Percentiles rank a stretch among this genome's conserved stretches.
These are phyloP conservation scores for Esperia sulphurella DNA, from an alignment of 2,888 invertebrate genomes.

Conservation along the genomic window DNA sequence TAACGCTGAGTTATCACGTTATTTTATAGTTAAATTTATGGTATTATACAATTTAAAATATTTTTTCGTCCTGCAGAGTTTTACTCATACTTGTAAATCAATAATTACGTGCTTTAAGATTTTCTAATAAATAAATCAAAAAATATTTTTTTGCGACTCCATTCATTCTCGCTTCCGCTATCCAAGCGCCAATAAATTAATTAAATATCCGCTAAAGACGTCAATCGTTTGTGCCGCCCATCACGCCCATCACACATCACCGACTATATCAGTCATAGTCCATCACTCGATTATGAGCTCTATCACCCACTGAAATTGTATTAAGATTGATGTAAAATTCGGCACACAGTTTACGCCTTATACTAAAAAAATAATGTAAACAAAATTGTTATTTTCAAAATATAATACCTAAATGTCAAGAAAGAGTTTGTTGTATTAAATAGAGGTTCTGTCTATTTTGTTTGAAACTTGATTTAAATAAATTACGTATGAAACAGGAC, in stretches of 20 bases:
- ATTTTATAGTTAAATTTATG: too few species aligned
- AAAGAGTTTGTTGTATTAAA: too few species aligned
- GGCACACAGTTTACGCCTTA: conserved; percentile 62
- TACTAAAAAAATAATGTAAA: conserved; percentile 69
- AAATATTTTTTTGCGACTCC: conserved; percentile 30
- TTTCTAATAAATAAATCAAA: neutral
- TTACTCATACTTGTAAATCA: too few species aligned
- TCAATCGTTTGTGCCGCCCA: conserved; percentile 59
- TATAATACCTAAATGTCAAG: conserved; percentile 32
- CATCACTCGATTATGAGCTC: conserved; percentile 43
- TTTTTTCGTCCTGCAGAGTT: too few species aligned
- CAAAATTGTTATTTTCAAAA: conserved; percentile 64
- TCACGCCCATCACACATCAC: conserved; percentile 43
- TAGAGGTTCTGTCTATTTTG: too few species aligned
- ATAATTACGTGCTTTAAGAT: too few species aligned
- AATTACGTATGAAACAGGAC: too few species aligned
- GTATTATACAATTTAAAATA: too few species aligned
- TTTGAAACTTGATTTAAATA: too few species aligned
- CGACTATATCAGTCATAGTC: conserved; percentile 25
- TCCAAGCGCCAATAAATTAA: conserved; percentile 74
- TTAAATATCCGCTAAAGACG: conserved; percentile 67
- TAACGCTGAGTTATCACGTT: too few species aligned
- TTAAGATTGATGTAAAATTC: conserved; percentile 58
- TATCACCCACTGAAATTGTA: conserved; percentile 41
- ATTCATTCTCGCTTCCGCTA: conserved; percentile 50